These are phyloP conservation scores for Meta bourneti DNA, from an alignment of 2,888 invertebrate genomes.

Conservation along the genomic window DNA sequence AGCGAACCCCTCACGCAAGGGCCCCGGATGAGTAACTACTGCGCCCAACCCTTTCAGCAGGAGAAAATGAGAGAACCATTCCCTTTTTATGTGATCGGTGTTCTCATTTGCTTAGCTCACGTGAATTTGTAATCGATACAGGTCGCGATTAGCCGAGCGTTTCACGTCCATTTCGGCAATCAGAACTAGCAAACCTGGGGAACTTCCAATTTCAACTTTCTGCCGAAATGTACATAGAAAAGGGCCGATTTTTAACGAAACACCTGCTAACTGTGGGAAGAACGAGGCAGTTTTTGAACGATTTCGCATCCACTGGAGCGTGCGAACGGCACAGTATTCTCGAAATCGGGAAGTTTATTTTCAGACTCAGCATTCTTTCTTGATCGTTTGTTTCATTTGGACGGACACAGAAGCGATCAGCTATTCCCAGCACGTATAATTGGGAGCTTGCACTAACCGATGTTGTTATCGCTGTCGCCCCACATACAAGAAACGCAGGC, in stretches of 20 bases:
- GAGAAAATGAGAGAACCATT: background rate
- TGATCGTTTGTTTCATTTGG: conserved; percentile 5
- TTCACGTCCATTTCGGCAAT: conserved; percentile 12
- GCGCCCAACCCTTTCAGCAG: background rate
- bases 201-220: conserved; percentile 26
- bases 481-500: background rate
- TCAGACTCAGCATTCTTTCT: conserved; percentile 1
- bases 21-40: too few relatives aligned
- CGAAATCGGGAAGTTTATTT: conserved; percentile 41
- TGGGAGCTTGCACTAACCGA: background rate
- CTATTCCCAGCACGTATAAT: conserved; percentile 3
- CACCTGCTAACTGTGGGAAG: conserved; percentile 15
- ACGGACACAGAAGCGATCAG: conserved; percentile 9
- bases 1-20: too few relatives aligned
- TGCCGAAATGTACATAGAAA: background rate
- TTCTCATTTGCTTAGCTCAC: background rate
- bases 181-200: background rate
- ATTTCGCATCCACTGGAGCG: conserved; percentile 45
- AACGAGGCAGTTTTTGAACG: conserved; percentile 23
- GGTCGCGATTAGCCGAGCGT: conserved; percentile 7
- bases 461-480: background rate
- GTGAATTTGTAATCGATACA: conserved; percentile 47
- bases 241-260: background rate
- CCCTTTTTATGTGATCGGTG: background rate
- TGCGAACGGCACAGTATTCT: conserved; percentile 4